phyloP scores from a whole-genome alignment of 2,888 invertebrate species.

The Priapulus caudatus region DNA sequence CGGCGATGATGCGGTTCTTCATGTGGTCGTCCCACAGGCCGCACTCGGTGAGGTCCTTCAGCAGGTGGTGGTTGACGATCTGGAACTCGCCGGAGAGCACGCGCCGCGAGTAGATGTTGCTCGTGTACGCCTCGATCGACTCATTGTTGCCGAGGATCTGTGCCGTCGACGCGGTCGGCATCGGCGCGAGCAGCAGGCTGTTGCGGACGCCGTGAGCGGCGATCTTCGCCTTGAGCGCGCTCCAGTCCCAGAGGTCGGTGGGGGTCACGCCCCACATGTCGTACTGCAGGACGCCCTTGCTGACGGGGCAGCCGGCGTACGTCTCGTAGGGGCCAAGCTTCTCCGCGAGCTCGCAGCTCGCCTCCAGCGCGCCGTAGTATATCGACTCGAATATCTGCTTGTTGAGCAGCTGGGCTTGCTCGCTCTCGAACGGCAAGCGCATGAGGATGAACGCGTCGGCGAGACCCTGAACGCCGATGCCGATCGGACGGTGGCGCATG shows the following conservation, averaged over 20 bases:
- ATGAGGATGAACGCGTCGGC: conserved; percentile 92
- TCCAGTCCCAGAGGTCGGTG: conserved; percentile 81
- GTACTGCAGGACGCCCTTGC: conserved; percentile 85
- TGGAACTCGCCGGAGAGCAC: conserved; percentile 89
- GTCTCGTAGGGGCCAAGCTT: conserved; percentile 74
- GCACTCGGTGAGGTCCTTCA: conserved; percentile 78
- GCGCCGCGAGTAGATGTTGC: conserved; percentile 84
- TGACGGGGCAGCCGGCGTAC: conserved; percentile 79
- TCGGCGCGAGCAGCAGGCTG: conserved; percentile 83
- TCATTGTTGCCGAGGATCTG: conserved; percentile 99
- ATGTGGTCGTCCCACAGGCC: conserved; percentile 88
- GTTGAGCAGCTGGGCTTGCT: conserved; percentile 70
- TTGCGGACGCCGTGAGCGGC: conserved; percentile 79
- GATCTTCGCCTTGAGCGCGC: conserved; percentile 64
- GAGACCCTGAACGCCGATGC: conserved; percentile 90
- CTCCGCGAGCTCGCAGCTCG: conserved; percentile 84
- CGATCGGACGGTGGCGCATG: conserved; percentile 54
- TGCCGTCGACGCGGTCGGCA: conserved; percentile 98
- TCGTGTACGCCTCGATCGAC: conserved; percentile 94
- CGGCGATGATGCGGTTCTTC: conserved; percentile 82
- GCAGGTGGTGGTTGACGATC: conserved; percentile 86
- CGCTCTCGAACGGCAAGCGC: conserved; percentile 82
- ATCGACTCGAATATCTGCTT: conserved; percentile 94
- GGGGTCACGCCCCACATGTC: conserved; percentile 94
- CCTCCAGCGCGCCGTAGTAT: conserved; percentile 90